Evolutionary conservation across 1,140 invertebrate species (phyloP).

Genomic region (Neoseiulus cucumeris): DNA sequence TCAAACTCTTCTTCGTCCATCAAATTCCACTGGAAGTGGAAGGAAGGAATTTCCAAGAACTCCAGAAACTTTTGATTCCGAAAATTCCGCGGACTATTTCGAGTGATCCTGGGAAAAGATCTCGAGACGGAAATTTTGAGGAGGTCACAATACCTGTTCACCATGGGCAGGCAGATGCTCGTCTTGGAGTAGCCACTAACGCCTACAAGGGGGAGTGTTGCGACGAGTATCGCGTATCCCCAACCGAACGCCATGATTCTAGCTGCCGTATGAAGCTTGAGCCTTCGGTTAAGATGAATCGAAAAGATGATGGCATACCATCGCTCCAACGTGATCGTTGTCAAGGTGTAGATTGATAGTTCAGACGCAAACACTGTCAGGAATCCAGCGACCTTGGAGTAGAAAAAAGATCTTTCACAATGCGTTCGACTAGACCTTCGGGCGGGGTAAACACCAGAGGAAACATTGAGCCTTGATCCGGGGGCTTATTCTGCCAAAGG

Average conservation of each 20-base stretch:
- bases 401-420: no score
- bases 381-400: slow-evolving; percentile 55
- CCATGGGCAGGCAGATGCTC: slow-evolving; percentile 52
- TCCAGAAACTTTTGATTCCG: no score
- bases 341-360: slow-evolving; percentile 61
- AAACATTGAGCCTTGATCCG: no score
- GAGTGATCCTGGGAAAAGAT: no score
- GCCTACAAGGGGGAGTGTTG: slow-evolving; percentile 50
- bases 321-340: slow-evolving; percentile 62
- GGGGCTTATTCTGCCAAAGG: no score
- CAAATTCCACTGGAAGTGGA: no score
- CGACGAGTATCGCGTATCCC: slow-evolving; percentile 50
- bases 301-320: slow-evolving; percentile 71
- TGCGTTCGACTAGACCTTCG: no score
- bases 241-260: slow-evolving; percentile 49
- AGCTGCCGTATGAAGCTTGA: slow-evolving; percentile 40
- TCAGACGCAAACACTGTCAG: slow-evolving; percentile 66
- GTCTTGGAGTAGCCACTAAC: slow-evolving; percentile 60
- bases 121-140: no score
- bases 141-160: slow-evolving; percentile 30
- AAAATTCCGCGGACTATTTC: no score
- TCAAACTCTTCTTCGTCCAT: no score
- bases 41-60: no score
- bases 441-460: no score
- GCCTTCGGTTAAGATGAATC: slow-evolving; percentile 49